Conservation (phyloP, 2,113 vertebrate species). For the Microtus oregoni region DNA sequence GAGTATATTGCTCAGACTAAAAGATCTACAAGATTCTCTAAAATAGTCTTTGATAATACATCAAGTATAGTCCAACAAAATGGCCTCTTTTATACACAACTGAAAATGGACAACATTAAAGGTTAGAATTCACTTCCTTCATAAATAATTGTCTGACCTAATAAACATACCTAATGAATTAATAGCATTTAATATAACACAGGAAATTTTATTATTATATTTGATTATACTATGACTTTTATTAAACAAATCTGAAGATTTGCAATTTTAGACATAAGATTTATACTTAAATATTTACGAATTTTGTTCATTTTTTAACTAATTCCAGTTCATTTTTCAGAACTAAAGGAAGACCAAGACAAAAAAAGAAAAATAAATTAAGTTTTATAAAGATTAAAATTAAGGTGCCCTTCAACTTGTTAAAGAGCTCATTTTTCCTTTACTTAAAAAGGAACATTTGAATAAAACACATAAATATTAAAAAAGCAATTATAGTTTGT, state of each 20-base stretch:
- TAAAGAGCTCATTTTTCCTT: slow-evolving; percentile 75
- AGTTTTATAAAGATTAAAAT: slow-evolving; percentile 65
- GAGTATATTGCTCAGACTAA: background rate
- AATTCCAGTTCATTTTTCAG: slow-evolving; percentile 30
- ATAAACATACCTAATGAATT: slow-evolving; percentile 12
- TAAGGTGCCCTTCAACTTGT: slow-evolving; percentile 70
- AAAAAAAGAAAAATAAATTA: slow-evolving; percentile 26
- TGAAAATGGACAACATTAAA: background rate
- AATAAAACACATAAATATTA: slow-evolving; percentile 78
- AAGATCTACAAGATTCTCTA: background rate
- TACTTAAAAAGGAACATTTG: slow-evolving; percentile 78
- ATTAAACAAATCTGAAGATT: slow-evolving; percentile 6
- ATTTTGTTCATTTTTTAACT: background rate
- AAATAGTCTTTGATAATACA: background rate
- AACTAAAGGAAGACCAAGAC: slow-evolving; percentile 2
- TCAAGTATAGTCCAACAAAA: background rate
- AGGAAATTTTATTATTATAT: background rate
- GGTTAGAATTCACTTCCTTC: background rate
- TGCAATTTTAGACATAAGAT: background rate
- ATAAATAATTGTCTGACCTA: slow-evolving; percentile 2
- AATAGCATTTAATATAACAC: slow-evolving; percentile 28
- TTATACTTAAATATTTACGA: slow-evolving; percentile 36
- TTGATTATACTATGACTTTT: background rate
- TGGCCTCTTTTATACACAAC: background rate
- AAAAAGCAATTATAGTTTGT: slow-evolving; percentile 84